Evolutionary conservation across 1,140 invertebrate species (phyloP), one percentile per base, ranked within the genome.

Genomic region (Meloidogyne hapla): DNA sequence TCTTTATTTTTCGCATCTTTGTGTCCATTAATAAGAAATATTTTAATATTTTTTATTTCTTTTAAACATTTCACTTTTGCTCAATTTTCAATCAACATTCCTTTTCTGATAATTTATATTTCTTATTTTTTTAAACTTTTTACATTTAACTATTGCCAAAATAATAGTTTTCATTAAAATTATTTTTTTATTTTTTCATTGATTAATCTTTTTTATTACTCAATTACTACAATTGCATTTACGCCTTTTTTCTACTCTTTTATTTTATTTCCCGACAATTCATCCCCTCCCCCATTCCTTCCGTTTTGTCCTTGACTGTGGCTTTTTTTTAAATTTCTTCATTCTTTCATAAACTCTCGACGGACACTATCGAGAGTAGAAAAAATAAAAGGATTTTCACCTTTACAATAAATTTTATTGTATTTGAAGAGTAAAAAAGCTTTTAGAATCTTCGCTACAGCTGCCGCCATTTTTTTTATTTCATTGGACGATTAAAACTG

Each of bases 181-280:
- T 15, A 18, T 26, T 23, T 13, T 21, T 66, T 33, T 25, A 25
- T 25, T 75, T 63, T 8, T 68, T 13, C 38, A 67, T 75, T 33
- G 15, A 61, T 48, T 18, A 25, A 23, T 45, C 56, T 75, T 74
- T 18, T 28, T 23, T 38, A 33, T 25, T 40, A 40, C 15, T 38
- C 33, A 18, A 38, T 48, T 25, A 62, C 38, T 25, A 21, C 70
- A 23, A n/a, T 21, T 28, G 21, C 48, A 25, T 56, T 25, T 42
- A 2, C 63, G 15, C 56, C 56, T 28, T 38, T 74, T 74, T 42
- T 40, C 26, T 21, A n/a, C n/a, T n/a, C n/a, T n/a, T n/a, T n/a
- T n/a, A n/a, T n/a, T n/a, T 69, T 25, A 74, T 74, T 56, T 33
- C 25, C 23, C 67, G 74, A 28, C 40, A 33, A 40, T 74, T 48